These are phyloP conservation scores for Tipula unca DNA, from an alignment of 2,888 invertebrate species.

Conservation along the genomic window DNA sequence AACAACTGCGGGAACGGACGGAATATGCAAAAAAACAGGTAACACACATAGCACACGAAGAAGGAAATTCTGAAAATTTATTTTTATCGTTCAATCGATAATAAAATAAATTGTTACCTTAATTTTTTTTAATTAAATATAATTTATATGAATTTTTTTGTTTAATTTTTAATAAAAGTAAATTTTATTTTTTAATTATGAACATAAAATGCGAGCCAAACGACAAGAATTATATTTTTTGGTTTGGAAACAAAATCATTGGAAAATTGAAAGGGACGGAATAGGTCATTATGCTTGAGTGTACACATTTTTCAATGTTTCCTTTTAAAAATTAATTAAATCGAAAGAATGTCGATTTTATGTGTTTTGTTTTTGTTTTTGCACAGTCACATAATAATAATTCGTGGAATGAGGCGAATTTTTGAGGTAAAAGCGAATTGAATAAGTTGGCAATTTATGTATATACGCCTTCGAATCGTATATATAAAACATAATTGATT, in stretches of 20 bases:
- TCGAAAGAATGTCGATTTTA: neutral
- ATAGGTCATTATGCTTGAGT: neutral
- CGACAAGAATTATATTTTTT: neutral
- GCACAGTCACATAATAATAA: neutral
- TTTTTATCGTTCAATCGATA: neutral
- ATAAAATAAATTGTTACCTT: neutral
- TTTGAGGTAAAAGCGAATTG: neutral
- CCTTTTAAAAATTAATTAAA: neutral
- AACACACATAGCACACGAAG: too few species aligned
- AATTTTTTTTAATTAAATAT: neutral
- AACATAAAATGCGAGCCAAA: neutral
- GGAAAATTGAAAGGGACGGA: neutral
- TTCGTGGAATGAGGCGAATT: neutral
- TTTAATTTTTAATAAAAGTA: neutral
- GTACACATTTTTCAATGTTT: neutral
- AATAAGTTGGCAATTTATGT: neutral
- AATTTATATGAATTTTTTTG: neutral
- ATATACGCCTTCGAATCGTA: too few species aligned
- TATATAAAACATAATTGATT: too few species aligned
- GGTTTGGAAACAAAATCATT: neutral
- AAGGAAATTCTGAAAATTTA: neutral
- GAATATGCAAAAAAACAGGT: too few species aligned
- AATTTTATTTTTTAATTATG: neutral
- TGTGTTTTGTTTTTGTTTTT: neutral
- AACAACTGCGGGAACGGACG: too few species aligned